Evolutionary conservation across 2,797 vertebrate genomes (phyloP), one percentile per base, ranked within the genome.

Genomic region (Protonibea diacanthus): DNA sequence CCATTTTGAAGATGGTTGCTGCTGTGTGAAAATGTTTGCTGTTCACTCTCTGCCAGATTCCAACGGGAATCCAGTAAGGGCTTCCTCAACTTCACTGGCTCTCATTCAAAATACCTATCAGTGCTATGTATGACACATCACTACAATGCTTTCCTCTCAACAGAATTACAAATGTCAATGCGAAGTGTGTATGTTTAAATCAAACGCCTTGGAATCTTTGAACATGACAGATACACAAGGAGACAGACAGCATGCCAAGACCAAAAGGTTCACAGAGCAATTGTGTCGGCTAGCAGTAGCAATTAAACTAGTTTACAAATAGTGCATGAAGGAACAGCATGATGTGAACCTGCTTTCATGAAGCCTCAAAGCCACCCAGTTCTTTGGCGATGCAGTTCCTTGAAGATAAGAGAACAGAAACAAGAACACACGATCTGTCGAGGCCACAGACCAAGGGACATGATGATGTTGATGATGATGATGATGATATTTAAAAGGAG

Each of bases 341-440:
- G 65, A 58, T 33, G 60, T 71, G 64, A 84, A 67, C 57, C 38
- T 66, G 74, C 65, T 77, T 80, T 73, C 52, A 69, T 73, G 59
- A 61, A 21, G 84, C 84, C 83, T 92, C 82, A 88, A 89, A 86
- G 86, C 75, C 17, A 4, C 58, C 8, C 49, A 9, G 74, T 27
- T 78, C 71, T 74, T 83, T 47, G 75, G 66, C 23, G 58, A 51
- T 60, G 75, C 63, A 80, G 71, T 70, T 88, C 61, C 71, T 85
- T 84, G 67, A 85, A 76, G 85, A 92, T 86, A 89, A 91, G 76
- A 87, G 76, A 89, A 83, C 76, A 80, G 76, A 76, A 86, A 87
- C 57, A 81, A 80, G 70, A 83, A 69, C 69, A 80, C 52, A 59
- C 44, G 69, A 53, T 49, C 40, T 10, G 71, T 27, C 0, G 6